Conservation (phyloP, 2,113 vertebrate species). For the Clarias magur region DNA sequence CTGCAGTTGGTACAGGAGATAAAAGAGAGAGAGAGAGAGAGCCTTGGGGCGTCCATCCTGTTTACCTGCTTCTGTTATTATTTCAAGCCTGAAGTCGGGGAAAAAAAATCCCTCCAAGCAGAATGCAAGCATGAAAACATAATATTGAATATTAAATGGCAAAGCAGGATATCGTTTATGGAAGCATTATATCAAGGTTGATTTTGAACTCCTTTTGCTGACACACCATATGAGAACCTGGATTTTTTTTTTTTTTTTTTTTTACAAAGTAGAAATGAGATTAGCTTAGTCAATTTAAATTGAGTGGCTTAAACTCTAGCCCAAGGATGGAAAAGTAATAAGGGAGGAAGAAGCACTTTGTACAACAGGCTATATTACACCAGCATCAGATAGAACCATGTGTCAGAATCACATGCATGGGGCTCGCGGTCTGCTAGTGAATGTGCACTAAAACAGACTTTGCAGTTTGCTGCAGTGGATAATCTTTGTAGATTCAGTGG, state of each 20-base stretch:
- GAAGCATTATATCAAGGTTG: neutral
- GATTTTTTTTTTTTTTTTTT: neutral
- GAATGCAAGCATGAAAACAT: constrained; percentile 26
- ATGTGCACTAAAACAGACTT: neutral
- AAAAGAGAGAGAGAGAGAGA: constrained; percentile 27
- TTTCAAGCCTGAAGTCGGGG: constrained; percentile 38
- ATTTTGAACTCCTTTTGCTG: constrained; percentile 12
- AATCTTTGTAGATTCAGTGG: neutral
- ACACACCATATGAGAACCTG: constrained; percentile 4
- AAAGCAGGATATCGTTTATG: constrained; percentile 21
- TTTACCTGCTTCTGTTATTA: constrained; percentile 49
- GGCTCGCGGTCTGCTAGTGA: neutral
- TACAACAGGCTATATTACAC: constrained; percentile 34
- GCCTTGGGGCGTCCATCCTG: constrained; percentile 26
- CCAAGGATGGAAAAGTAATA: constrained; percentile 52
- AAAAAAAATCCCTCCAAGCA: neutral
- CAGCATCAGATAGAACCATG: constrained; percentile 21
- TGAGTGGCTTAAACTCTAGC: neutral
- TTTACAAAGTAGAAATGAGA: constrained; percentile 1
- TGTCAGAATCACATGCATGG: neutral
- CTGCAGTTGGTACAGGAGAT: constrained; percentile 45
- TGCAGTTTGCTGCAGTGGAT: neutral
- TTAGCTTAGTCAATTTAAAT: constrained; percentile 44
- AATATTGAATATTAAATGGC: constrained; percentile 32
- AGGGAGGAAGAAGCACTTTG: constrained; percentile 23